Conservation (phyloP, 1,140 invertebrate genomes). For the Lamellibrachia luymesi region DNA sequence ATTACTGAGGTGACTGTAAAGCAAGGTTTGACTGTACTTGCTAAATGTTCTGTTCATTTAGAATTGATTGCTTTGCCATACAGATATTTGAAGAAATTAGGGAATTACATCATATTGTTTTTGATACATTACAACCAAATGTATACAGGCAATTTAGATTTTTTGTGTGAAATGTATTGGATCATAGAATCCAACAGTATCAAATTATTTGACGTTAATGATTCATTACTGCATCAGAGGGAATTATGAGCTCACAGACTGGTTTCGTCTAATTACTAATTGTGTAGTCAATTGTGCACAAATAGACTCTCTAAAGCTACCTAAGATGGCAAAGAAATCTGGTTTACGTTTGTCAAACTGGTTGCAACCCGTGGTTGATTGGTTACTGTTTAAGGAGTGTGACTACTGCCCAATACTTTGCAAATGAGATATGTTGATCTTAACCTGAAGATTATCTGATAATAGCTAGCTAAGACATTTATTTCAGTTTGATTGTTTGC, state of each 20-base stretch:
- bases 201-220: not conserved
- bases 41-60: not conserved
- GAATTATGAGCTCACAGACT: not conserved
- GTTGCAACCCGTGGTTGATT: not conserved
- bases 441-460: not conserved
- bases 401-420: not conserved
- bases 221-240: not conserved
- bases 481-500: not conserved
- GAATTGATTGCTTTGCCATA: not conserved
- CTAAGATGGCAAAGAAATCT: not conserved
- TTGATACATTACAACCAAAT: not conserved
- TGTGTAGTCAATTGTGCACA: not conserved
- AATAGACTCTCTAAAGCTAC: not conserved
- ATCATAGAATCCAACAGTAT: not conserved
- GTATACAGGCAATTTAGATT: not conserved
- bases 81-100: not conserved
- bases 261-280: not conserved
- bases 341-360: not conserved
- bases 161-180: not conserved
- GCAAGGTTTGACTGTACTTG: not conserved
- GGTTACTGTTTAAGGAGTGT: not conserved
- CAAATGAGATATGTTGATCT: not conserved
- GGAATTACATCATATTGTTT: not conserved
- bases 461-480: not conserved
- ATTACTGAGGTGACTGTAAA: no score